A percentile compares a stretch with the other conserved stretches of the same genome.
Evolutionary conservation across 2,797 vertebrate genomes (phyloP).

Genomic region (Sardinella longiceps): DNA sequence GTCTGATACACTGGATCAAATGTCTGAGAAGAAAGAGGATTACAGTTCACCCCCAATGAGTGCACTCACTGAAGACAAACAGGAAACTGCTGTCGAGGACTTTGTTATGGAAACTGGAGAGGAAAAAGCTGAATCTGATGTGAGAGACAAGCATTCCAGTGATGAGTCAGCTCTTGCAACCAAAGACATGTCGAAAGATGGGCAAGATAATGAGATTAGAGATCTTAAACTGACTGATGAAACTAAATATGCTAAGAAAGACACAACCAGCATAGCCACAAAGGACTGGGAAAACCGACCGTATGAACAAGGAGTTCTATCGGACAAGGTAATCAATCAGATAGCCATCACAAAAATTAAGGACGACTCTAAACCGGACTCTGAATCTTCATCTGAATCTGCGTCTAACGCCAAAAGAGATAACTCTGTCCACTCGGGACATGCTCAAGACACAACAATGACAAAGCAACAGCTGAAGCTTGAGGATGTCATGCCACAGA

Average conservation of each 20-base stretch:
- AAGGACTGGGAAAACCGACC: conserved; percentile 8
- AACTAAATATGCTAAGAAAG: conserved; percentile 38
- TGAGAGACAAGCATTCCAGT: conserved; percentile 38
- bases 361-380: conserved; percentile 5
- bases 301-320: conserved; percentile 8
- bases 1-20: conserved; percentile 46
- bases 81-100: conserved; percentile 33
- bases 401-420: neutral
- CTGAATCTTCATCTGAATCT: conserved; percentile 13
- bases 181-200: conserved; percentile 39
- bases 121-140: conserved; percentile 44
- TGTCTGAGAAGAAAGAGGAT: conserved; percentile 11
- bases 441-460: conserved; percentile 4
- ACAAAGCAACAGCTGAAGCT: neutral
- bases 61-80: conserved; percentile 5
- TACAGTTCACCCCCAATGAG: conserved; percentile 7
- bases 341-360: neutral
- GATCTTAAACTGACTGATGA: conserved; percentile 24
- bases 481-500: conserved; percentile 41
- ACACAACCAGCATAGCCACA: conserved; percentile 8
- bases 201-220: conserved; percentile 1
- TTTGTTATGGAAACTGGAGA: conserved; percentile 40
- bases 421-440: neutral
- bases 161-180: conserved; percentile 31
- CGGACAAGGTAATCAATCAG: conserved; percentile 10